Percentiles rank a stretch among this genome's conserved stretches.
These are phyloP conservation scores for Cirrhinus molitorella DNA, from an alignment of 2,797 vertebrate species.

Conservation along the genomic window DNA sequence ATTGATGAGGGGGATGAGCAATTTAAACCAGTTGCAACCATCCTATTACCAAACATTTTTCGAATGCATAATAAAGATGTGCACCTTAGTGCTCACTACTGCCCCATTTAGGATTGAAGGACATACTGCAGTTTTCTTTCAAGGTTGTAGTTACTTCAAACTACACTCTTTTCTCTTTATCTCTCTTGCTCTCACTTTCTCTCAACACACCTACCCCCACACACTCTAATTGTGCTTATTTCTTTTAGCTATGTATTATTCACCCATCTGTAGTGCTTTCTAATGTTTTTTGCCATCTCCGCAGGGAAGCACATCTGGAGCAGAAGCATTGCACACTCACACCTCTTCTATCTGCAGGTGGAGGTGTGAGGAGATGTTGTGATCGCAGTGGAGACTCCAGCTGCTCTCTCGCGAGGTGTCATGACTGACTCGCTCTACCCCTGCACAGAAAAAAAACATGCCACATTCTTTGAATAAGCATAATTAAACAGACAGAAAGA, in stretches of 20 bases:
- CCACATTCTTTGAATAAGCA: not conserved
- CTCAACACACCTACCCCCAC: conserved; percentile 42
- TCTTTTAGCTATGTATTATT: conserved; percentile 58
- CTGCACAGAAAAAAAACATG: conserved; percentile 4
- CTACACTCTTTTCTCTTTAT: conserved; percentile 14
- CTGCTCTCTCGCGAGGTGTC: conserved; percentile 41
- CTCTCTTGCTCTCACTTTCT: conserved; percentile 15
- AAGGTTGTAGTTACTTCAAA: not conserved
- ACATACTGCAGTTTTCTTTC: not conserved
- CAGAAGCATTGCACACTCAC: conserved; percentile 35
- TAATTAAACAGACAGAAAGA: conserved; percentile 11
- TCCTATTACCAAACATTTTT: not conserved
- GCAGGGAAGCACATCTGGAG: conserved; percentile 62
- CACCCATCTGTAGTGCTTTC: conserved; percentile 60
- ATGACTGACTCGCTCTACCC: conserved; percentile 10
- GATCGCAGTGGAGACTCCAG: conserved; percentile 47
- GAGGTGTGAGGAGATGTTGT: conserved; percentile 55
- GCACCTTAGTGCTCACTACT: not conserved
- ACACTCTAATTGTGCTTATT: conserved; percentile 38
- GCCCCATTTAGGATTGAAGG: not conserved
- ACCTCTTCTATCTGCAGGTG: conserved; percentile 55
- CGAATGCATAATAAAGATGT: not conserved
- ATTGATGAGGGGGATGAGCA: too few relatives aligned
- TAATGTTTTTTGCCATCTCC: conserved; percentile 57
- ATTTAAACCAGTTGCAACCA: too few relatives aligned